These are phyloP conservation scores for Vannuccia rotundouncinata DNA, from an alignment of 2,888 invertebrate species.

Conservation along the genomic window DNA sequence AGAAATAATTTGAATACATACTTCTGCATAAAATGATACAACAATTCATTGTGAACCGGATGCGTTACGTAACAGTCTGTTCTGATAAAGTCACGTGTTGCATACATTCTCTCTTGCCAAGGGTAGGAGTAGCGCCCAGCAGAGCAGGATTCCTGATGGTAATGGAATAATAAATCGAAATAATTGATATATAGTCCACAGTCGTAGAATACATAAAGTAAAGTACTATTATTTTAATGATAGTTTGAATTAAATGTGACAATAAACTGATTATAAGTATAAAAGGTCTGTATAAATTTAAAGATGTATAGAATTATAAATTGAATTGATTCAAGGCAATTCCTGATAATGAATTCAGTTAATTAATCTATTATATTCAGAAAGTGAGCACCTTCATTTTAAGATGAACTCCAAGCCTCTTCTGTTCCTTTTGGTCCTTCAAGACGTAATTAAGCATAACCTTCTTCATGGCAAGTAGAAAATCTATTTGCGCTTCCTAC, in stretches of 20 bases:
- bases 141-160: slow-evolving; percentile 48
- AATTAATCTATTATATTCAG: no score
- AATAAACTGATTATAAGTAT: background rate
- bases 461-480: slow-evolving; percentile 63
- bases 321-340: no score
- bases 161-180: no score
- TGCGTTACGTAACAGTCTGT: slow-evolving; percentile 67
- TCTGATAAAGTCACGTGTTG: slow-evolving; percentile 64
- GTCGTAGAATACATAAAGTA: no score
- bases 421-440: slow-evolving; percentile 64
- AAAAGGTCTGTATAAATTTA: no score
- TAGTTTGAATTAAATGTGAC: background rate
- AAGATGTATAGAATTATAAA: no score
- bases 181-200: no score
- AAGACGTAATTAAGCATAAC: slow-evolving; percentile 67
- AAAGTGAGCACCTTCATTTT: slow-evolving; percentile 49
- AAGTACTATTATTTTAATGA: background rate
- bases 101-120: slow-evolving; percentile 67
- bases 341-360: no score
- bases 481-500: slow-evolving; percentile 63
- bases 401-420: slow-evolving; percentile 59
- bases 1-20: no score
- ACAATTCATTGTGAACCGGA: slow-evolving; percentile 63
- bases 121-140: slow-evolving; percentile 60
- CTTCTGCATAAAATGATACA: slow-evolving; percentile 67